Evolutionary conservation across 2,888 invertebrate species (phyloP).

Genomic region (Capitulum mitella): DNA sequence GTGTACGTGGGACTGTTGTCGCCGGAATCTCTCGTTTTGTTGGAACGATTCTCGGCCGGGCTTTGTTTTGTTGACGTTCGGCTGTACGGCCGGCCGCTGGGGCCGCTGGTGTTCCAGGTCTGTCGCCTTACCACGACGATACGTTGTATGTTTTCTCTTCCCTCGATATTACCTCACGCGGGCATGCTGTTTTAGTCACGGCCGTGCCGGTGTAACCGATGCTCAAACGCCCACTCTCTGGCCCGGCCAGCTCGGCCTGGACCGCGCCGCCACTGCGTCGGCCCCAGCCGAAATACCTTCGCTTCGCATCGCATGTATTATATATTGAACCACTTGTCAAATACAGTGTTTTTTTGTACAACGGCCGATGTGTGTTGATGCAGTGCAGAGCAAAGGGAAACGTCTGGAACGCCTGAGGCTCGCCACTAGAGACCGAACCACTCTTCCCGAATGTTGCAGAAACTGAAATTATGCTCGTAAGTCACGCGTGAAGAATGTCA

Average conservation of each 20-base stretch:
- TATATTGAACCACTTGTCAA: constrained; percentile 10
- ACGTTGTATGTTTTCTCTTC: neutral
- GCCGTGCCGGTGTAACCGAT: neutral
- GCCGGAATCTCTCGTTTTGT: neutral
- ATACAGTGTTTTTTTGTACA: constrained; percentile 14
- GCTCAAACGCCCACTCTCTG: too few relatives aligned
- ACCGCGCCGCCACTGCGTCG: neutral
- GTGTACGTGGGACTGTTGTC: neutral
- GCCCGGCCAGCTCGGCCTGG: neutral
- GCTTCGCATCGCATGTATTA: constrained; percentile 6
- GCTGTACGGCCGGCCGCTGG: neutral
- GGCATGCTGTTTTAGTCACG: constrained; percentile 18
- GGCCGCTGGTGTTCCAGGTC: neutral
- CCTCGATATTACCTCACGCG: constrained; percentile 18
- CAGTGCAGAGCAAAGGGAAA: too few relatives aligned
- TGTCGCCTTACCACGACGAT: neutral
- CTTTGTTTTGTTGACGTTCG: neutral
- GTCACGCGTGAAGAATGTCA: too few relatives aligned
- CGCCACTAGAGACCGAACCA: too few relatives aligned
- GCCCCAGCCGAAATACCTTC: neutral
- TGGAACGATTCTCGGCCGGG: neutral
- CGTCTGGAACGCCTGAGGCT: too few relatives aligned
- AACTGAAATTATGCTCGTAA: too few relatives aligned
- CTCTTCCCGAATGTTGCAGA: too few relatives aligned
- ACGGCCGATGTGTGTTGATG: neutral